Conservation (phyloP, 2,888 invertebrate species). For the Hypercompe scribonia region DNA sequence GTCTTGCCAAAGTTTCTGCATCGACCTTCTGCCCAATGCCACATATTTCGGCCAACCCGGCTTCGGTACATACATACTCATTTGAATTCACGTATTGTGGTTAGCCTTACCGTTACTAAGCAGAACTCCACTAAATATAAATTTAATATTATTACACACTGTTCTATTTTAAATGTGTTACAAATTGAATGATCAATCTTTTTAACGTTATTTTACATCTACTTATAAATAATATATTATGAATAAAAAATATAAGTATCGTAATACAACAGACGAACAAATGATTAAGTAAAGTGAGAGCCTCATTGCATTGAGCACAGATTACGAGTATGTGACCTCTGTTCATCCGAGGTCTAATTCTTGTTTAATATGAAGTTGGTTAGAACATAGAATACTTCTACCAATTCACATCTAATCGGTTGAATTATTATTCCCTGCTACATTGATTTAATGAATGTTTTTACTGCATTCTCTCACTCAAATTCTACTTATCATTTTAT, state of each 20-base stretch:
- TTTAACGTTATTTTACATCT: neutral
- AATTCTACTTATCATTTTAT: neutral
- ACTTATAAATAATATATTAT: neutral
- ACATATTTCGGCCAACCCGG: slow-evolving; percentile 73
- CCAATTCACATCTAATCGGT: neutral
- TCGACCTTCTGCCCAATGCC: slow-evolving; percentile 82
- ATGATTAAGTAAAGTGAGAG: no score
- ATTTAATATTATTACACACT: neutral
- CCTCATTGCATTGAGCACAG: no score
- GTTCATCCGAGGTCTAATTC: no score
- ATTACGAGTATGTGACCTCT: no score
- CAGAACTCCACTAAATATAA: slow-evolving; percentile 30
- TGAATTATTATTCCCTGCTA: neutral
- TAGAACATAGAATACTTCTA: neutral
- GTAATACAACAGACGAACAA: no score
- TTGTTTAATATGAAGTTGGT: no score
- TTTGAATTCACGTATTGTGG: slow-evolving; percentile 29
- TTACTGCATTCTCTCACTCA: neutral
- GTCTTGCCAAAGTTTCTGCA: slow-evolving; percentile 88
- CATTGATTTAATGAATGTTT: neutral
- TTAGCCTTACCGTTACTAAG: slow-evolving; percentile 57
- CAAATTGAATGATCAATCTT: neutral
- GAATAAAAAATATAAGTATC: neutral
- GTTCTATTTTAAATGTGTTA: neutral
- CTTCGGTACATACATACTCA: slow-evolving; percentile 53